A percentile compares a stretch with the other conserved stretches of the same genome.
Evolutionary conservation across 30 jellyfish, hydroid and myxozoan genomes (phyloP).

Genomic region (Sanderia malayensis): DNA sequence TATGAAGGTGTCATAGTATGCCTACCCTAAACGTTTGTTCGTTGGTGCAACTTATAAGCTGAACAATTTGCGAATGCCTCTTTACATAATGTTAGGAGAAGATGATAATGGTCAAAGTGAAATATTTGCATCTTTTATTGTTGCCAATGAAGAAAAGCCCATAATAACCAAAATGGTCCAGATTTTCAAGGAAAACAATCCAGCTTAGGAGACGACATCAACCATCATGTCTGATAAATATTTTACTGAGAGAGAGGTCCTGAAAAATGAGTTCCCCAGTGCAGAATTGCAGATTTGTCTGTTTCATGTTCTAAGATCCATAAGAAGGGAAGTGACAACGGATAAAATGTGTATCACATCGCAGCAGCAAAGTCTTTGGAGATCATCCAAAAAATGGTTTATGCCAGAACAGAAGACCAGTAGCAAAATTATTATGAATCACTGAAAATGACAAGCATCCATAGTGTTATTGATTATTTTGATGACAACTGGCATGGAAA

Average conservation of each 20-base stretch:
- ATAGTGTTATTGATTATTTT: not conserved
- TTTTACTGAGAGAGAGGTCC: too few relatives aligned
- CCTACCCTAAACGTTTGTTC: conserved; percentile 1
- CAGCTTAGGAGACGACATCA: not conserved
- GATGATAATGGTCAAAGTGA: conserved; percentile 6
- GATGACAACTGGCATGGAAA: not conserved
- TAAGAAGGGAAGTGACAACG: not conserved
- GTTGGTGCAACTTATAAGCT: conserved; percentile 3
- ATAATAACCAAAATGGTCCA: not conserved
- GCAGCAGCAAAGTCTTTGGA: not conserved
- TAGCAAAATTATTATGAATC: not conserved
- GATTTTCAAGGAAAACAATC: not conserved
- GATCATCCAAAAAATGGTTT: not conserved
- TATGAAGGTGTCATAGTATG: not conserved
- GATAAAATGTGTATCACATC: not conserved
- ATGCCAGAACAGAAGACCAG: not conserved
- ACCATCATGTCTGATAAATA: conserved; percentile 2
- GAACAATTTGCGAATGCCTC: not conserved
- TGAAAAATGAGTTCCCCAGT: too few relatives aligned
- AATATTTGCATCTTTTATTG: not conserved
- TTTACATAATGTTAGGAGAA: not conserved
- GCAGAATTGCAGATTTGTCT: not conserved
- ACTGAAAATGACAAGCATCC: not conserved
- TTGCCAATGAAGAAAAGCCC: not conserved
- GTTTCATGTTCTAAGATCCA: not conserved